A percentile compares a stretch with the other conserved stretches of the same genome.
phyloP scores from a whole-genome alignment of 2,888 invertebrate genomes.

The Diarsia brunnea region DNA sequence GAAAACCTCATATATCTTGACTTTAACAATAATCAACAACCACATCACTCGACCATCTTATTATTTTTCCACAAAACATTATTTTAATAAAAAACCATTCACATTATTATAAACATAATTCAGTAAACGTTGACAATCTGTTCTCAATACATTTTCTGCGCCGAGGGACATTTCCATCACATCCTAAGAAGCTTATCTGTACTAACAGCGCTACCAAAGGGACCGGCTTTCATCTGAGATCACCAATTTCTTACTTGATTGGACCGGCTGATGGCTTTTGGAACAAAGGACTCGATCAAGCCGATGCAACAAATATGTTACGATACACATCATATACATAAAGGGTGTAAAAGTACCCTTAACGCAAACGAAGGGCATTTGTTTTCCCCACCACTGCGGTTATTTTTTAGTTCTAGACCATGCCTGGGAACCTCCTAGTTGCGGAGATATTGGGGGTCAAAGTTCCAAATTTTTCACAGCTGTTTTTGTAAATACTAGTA shows the following conservation, averaged over 20 bases:
- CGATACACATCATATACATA: constrained; percentile 38
- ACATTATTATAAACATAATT: constrained; percentile 42
- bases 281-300: constrained; percentile 82
- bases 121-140: constrained; percentile 67
- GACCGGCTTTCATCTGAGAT: constrained; percentile 77
- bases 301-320: constrained; percentile 70
- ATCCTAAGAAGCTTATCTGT: constrained; percentile 83
- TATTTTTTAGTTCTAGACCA: too few relatives aligned
- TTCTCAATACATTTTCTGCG: constrained; percentile 76
- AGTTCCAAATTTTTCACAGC: too few relatives aligned
- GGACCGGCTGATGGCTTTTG: constrained; percentile 86
- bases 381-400: too few relatives aligned
- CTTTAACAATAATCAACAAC: neutral
- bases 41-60: neutral
- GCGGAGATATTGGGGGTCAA: too few relatives aligned
- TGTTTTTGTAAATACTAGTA: too few relatives aligned
- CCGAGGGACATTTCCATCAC: constrained; percentile 80
- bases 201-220: constrained; percentile 78
- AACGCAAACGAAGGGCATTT: too few relatives aligned
- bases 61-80: neutral
- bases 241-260: constrained; percentile 90
- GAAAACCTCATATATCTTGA: neutral
- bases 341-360: too few relatives aligned
- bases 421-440: too few relatives aligned
- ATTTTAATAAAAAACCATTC: constrained; percentile 27